These are phyloP conservation scores for Yponomeuta evonymella DNA, from an alignment of 2,888 invertebrate genomes.

Conservation along the genomic window DNA sequence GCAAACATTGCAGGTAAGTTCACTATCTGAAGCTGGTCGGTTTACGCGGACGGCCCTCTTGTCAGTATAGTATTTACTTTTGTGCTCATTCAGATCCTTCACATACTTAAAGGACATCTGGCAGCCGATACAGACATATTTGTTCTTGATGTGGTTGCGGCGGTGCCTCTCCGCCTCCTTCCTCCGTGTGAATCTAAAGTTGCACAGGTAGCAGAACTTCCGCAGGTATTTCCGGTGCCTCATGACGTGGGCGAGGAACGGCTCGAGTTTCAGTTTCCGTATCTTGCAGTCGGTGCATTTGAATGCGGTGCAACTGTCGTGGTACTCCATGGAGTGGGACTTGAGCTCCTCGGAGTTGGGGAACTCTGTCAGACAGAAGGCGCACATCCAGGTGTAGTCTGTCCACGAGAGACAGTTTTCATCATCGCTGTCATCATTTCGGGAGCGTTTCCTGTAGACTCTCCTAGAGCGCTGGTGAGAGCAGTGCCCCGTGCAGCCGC, in stretches of 20 bases:
- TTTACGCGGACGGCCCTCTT: conserved; percentile 29
- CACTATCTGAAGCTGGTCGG: conserved; percentile 25
- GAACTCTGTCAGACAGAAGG: conserved; percentile 9
- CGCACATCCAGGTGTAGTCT: conserved; percentile 13
- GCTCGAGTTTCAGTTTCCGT: conserved; percentile 44
- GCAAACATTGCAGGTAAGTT: conserved; percentile 45
- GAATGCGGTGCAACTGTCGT: conserved; percentile 77
- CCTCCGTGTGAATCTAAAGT: conserved; percentile 33
- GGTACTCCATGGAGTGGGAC: conserved; percentile 76
- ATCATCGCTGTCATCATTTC: not conserved
- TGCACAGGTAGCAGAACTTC: conserved; percentile 54
- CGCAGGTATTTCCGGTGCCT: conserved; percentile 77
- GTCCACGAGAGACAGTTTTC: conserved; percentile 10
- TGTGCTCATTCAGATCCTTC: conserved; percentile 41
- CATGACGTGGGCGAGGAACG: conserved; percentile 76
- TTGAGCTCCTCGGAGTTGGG: not conserved
- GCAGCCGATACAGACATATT: conserved; percentile 46
- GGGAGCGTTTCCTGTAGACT: not conserved
- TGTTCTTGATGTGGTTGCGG: conserved; percentile 30
- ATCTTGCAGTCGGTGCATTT: conserved; percentile 78
- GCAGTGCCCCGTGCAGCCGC: not conserved
- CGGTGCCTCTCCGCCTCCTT: conserved; percentile 33
- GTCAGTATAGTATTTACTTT: conserved; percentile 34
- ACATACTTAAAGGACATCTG: conserved; percentile 36
- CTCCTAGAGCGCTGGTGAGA: not conserved